These are phyloP conservation scores for Drosophila sechellia DNA, from an alignment of 1,140 invertebrate genomes.

Conservation along the genomic window DNA sequence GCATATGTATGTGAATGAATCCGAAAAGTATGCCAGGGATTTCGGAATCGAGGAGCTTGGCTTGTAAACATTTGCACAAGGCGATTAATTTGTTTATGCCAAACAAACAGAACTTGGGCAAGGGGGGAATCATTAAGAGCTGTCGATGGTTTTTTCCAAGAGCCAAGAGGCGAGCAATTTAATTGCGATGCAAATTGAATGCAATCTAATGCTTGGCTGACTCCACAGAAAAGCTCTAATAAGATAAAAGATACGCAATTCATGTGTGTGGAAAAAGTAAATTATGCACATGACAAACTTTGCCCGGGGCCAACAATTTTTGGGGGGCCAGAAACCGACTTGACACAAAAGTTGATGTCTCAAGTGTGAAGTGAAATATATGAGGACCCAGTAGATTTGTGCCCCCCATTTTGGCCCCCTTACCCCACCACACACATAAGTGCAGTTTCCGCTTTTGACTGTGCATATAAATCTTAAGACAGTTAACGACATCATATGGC, in stretches of 20 bases:
- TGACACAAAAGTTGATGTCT: constrained; percentile 76
- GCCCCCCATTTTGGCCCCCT: neutral
- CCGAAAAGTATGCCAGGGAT: constrained; percentile 22
- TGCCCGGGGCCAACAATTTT: constrained; percentile 15
- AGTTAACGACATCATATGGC: constrained; percentile 79
- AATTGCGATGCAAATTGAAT: constrained; percentile 72
- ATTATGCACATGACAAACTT: constrained; percentile 74
- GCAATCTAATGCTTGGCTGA: constrained; percentile 41
- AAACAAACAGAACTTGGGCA: constrained; percentile 36
- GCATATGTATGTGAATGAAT: neutral
- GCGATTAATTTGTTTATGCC: constrained; percentile 65
- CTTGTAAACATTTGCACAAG: constrained; percentile 53
- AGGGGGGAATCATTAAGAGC: constrained; percentile 67
- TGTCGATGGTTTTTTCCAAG: constrained; percentile 31
- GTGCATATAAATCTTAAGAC: constrained; percentile 80
- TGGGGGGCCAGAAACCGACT: constrained; percentile 38
- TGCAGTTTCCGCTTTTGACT: constrained; percentile 79
- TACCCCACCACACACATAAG: constrained; percentile 42
- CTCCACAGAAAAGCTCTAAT: constrained; percentile 52
- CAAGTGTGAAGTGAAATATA: constrained; percentile 78
- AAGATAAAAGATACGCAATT: constrained; percentile 54
- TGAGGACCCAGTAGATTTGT: constrained; percentile 36
- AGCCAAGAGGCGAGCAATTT: constrained; percentile 35
- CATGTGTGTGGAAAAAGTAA: constrained; percentile 50
- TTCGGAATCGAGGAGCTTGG: constrained; percentile 16